Evolutionary conservation across 2,888 invertebrate genomes (phyloP), one percentile per base, ranked within the genome.

Genomic region (Autographa gamma): DNA sequence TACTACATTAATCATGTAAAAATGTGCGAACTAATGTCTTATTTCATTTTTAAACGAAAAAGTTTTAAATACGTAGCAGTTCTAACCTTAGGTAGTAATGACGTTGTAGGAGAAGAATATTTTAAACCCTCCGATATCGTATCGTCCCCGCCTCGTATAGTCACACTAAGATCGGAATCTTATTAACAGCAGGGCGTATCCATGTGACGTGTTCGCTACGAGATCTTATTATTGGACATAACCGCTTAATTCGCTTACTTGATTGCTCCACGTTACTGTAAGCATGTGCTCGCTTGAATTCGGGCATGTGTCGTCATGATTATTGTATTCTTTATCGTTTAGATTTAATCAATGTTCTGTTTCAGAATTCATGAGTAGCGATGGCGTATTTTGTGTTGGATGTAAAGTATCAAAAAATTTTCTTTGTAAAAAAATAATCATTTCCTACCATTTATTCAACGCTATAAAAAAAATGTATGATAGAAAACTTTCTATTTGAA

Each of bases 151-250:
- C 63, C 25, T 70, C 83, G 83, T 9, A 8, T n/a, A 0, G 0
- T 1, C 6, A 48, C 62, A 76, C 38, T 2, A 56, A 63, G 56
- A 54, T 65, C 18, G 58, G 70, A 81, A 76, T 81, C 80, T 81
- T 84, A 83, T 83, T 81, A 83, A 76, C 82, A 76, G 72, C 71
- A 54, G 63, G 77, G 80, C 76, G 82, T 76, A 74, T 76, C 73
- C 71, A 59, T 71, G 69, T 81, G 80, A 79, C 74, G 74, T 75
- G 77, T 80, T 80, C 79, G 63, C 67, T 74, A 56, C 66, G 65
- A 79, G 82, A 77, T 81, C 84, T 81, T 79, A 83, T 83, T 82
- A 82, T 82, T 77, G 84, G 80, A 79, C 82, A 83, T 83, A 81
- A 83, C 79, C 84, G 72, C 82, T 79, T 77, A 75, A 81, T 81